Evolutionary conservation across 2,797 vertebrate species (phyloP).

Genomic region (Neostethus bicornis): DNA sequence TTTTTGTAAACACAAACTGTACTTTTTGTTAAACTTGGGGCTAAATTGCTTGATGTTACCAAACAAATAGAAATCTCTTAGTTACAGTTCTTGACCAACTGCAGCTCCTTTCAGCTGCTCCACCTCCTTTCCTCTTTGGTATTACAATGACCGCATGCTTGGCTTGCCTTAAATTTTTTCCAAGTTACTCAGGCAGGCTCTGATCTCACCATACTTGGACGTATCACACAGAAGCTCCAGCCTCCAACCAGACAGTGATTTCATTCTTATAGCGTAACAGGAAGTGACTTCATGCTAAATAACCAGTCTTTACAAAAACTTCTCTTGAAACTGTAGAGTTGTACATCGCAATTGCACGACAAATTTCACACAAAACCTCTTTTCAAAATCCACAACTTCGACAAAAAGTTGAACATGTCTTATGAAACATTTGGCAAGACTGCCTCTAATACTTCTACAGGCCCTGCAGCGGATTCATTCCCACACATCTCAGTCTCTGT

Average conservation of each 20-base stretch:
- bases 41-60: conserved; percentile 45
- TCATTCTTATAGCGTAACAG: conserved; percentile 63
- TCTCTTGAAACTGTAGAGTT: conserved; percentile 34
- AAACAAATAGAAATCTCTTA: conserved; percentile 72
- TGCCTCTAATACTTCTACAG: not conserved
- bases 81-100: conserved; percentile 66
- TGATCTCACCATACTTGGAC: conserved; percentile 72
- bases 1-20: conserved; percentile 35
- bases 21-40: conserved; percentile 32
- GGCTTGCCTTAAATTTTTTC: conserved; percentile 69
- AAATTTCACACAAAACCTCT: conserved; percentile 12
- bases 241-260: conserved; percentile 74
- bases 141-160: conserved; percentile 76
- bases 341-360: conserved; percentile 34
- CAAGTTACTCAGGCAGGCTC: conserved; percentile 68
- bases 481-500: conserved; percentile 45
- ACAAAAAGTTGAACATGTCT: conserved; percentile 27
- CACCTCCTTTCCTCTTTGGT: conserved; percentile 54
- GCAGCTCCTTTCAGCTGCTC: conserved; percentile 37
- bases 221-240: conserved; percentile 71
- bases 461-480: conserved; percentile 32
- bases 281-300: conserved; percentile 65
- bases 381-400: conserved; percentile 5
- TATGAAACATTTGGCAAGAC: conserved; percentile 16
- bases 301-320: conserved; percentile 45